These are phyloP conservation scores for Aradus depressus DNA, from an alignment of 2,888 invertebrate genomes.

Conservation along the genomic window DNA sequence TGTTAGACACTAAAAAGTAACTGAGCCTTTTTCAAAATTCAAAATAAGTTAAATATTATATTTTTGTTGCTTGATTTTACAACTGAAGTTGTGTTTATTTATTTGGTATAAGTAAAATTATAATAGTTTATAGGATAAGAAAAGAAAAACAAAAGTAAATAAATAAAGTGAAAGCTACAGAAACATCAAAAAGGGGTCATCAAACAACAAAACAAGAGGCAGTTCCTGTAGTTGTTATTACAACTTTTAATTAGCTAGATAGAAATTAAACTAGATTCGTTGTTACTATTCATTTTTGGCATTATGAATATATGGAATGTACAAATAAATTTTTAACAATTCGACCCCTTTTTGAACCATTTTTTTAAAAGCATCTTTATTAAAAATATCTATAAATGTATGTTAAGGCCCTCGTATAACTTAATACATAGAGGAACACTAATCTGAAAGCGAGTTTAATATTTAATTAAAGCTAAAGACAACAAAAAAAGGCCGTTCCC, in stretches of 20 bases:
- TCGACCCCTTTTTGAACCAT: background rate
- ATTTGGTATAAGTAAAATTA: too few species aligned
- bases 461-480: too few species aligned
- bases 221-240: background rate
- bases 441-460: too few species aligned
- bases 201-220: background rate
- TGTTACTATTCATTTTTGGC: background rate
- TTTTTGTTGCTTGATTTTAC: too few species aligned
- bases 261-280: background rate
- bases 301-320: background rate
- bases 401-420: too few species aligned
- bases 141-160: slow-evolving; percentile 5
- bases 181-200: background rate
- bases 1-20: too few species aligned
- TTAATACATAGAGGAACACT: too few species aligned
- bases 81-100: too few species aligned
- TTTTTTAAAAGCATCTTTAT: background rate
- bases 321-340: slow-evolving; percentile 1
- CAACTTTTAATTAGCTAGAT: background rate
- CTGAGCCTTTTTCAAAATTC: too few species aligned
- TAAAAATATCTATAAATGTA: background rate
- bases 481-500: too few species aligned
- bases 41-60: too few species aligned
- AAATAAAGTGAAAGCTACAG: slow-evolving; percentile 1
- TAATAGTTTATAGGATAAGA: too few species aligned